Evolutionary conservation across 2,888 invertebrate genomes (phyloP), one percentile per base, ranked within the genome.

Genomic region (Panopea generosa): DNA sequence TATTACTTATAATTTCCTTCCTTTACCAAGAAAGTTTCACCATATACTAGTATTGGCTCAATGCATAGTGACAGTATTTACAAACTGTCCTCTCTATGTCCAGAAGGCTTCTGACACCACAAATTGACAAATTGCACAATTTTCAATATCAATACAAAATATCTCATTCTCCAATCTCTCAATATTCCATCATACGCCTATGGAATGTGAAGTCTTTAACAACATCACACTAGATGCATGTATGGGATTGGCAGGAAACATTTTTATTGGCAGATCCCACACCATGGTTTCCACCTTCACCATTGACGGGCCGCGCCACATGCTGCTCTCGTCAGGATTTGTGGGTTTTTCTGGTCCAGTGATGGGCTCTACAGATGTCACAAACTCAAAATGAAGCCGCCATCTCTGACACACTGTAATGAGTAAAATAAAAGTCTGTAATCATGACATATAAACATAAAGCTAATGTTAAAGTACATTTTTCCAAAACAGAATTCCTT

Each of bases 331-430:
- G 27, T 94, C 93, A 27, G 94, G 94, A 70, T 94, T 94, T 55
- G 91, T 89, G 4, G 95, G 94, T 74, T 94, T 71, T 27, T 86
- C 85, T 16, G 85, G 82, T 26, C 86, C 86, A 20, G 86, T 66
- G 26, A 87, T 71, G 9, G 89, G 84, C 22, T 86, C 84, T 22
- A 77, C 65, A 2, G 91, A 91, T 29, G 93, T 93, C 3, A 93
- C 99, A 94, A 99, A 99, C 93, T 99, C 99, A 93, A 99, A 99
- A 93, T 99, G 99, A 29, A 99, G 94, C 56, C 97, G 95, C 99
- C 99, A 99, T 90, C 95, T 95, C 65, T 99, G 94, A 65, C 96
- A 96, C 9, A 99, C 97, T 95, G 94, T 82, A 94, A 89, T n/a
- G 63, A 45, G 3, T 33, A 33, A 7, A 33, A n/a, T 20, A 7